Evolutionary conservation across 2,113 vertebrate genomes (phyloP), one percentile per base, ranked within the genome.

Genomic region (Corythaeola cristata): DNA sequence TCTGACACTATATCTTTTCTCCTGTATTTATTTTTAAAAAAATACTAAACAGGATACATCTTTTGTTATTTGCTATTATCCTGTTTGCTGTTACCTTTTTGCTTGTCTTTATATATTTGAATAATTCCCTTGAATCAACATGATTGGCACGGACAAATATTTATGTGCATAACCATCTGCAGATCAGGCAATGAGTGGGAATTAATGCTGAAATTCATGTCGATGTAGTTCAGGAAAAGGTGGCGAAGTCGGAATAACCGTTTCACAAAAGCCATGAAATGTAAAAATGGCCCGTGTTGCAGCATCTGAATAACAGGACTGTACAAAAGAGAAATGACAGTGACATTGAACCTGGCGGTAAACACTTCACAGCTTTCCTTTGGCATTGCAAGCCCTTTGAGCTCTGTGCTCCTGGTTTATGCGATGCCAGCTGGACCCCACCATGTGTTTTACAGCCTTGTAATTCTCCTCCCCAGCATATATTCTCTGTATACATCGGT

Each of bases 281-380:
- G 41, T 85, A 74, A 81, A 93, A 91, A 76, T 33, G 32, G 41
- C 23, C 64, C 9, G 2, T 55, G 41, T 85, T 82, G 73, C 77
- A 79, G 71, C 67, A 85, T 77, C 58, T 30, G 50, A 91, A 30
- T 96, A 94, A 91, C 81, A 73, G 87, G 66, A 33, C 84, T 44
- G 32, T 76, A 68, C 47, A 59, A 55, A 82, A 91, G 74, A 91
- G 91, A 89, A 93, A 80, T 77, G 74, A 63, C 37, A 50, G 41
- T 88, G 84, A 56, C 94, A 95, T 62, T 15, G 63, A 93, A 92
- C 77, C 71, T 0, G 0, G 53, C 22, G 23, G 77, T 91, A 95
- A 95, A 60, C 71, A 87, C 74, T 89, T 87, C 74, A 82, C 69
- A 78, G 50, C n/a, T 68, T 88, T 95, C 32, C 87, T 92, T 68